Base-by-base conservation (phyloP, 2,888 invertebrate genomes). In the Phoenoteleia sp. region DNA sequence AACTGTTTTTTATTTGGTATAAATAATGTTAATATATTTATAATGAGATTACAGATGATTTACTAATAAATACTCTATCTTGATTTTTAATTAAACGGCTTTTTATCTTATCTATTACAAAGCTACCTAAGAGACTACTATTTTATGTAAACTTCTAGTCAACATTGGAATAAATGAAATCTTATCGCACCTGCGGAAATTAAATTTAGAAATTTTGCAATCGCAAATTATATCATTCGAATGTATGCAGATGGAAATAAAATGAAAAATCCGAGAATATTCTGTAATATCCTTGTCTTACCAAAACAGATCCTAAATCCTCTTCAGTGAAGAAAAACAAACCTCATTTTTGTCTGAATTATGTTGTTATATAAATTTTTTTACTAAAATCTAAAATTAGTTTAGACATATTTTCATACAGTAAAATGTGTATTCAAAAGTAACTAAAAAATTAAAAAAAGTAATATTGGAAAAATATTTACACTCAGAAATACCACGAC, bases 21-120 rank as follows among this genome's bases (percentile, higher is more conserved):
- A 33, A 33, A 11, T 33, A 33, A 33, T 33, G 15, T 19, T 11
- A 33, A 33, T 3, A 19, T 56, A 42, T 56, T 29, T 15, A 1
- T 17, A 3, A 33, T 7, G 9, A 33, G 2, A 11, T 2, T 2
- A 29, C 23, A 21, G 23, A 15, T 39, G 36, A 39, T 36, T 58
- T 27, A 9, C 19, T 13, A 36, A 23, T 56, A 56, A 56, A 56
- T 25, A 56, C 29, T 42, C 15, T 15, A 15, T 56, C 15, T 56
- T 56, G 23, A 33, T 33, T 56, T 56, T 36, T 58, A 58, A 21
- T 36, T n/a, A 23, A 33, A 39, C 21, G 21, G 0, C 11, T 21
- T 58, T 17, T 58, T 21, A 36, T 58, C 58, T 36, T 58, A 58
- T 58, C 58, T 58, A 39, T n/a, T 36, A 27, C 19, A 58, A 36